Conservation (phyloP, 1,140 invertebrate species). For the Eriosoma lanigerum region DNA sequence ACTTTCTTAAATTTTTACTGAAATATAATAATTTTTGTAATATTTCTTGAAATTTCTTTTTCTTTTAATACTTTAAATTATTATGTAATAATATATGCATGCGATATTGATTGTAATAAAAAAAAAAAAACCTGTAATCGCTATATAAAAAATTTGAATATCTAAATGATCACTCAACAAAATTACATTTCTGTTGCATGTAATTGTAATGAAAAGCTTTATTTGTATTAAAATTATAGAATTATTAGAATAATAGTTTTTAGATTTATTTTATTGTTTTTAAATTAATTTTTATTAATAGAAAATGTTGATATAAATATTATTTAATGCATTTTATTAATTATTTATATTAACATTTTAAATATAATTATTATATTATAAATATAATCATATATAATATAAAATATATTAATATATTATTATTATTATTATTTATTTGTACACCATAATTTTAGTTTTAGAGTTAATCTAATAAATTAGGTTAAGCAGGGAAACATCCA, state of each 20-base stretch:
- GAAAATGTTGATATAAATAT: background rate
- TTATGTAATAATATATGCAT: background rate
- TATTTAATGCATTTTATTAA: background rate
- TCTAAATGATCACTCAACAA: background rate
- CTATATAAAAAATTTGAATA: no score
- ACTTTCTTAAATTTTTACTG: no score
- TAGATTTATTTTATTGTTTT: background rate
- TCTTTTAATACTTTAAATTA: no score
- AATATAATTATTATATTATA: conserved; percentile 16
- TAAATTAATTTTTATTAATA: conserved; percentile 5
- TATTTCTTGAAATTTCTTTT: background rate
- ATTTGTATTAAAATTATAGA: background rate
- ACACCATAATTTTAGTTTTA: background rate
- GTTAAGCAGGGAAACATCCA: conserved; percentile 23
- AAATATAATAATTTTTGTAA: background rate
- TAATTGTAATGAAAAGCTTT: background rate
- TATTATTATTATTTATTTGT: conserved; percentile 19
- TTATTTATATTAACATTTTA: background rate
- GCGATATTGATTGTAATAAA: no score
- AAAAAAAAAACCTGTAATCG: no score
- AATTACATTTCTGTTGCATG: conserved; percentile 4
- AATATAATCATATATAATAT: background rate
- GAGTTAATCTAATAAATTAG: background rate
- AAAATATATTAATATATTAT: conserved; percentile 7
- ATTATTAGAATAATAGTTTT: background rate